These are phyloP conservation scores for human (Homo sapiens) DNA, from an alignment of 2,113 vertebrate species.

Conservation along the genomic window GRCh38 chr6:100192001-100192500, in stretches of 20 bases:
- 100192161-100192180: neutral
- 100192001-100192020: neutral
- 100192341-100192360: neutral
- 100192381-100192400: neutral
- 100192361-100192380: neutral
- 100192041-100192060: constrained; percentile 45
- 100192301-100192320: neutral
- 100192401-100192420: neutral
- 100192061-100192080: neutral
- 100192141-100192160: neutral
- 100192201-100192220: neutral
- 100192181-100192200: neutral
- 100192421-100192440: neutral
- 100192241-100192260: neutral
- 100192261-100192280: neutral
- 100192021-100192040: neutral
- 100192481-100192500: neutral
- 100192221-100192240: neutral
- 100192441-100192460: neutral
- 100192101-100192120: neutral
- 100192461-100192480: neutral
- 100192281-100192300: neutral
- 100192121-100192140: neutral
- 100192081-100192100: neutral
- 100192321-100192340: neutral